A percentile compares a stretch with the other conserved stretches of the same genome.
These are phyloP conservation scores for Microchrysa polita DNA, from an alignment of 2,888 invertebrate genomes.

Conservation along the genomic window DNA sequence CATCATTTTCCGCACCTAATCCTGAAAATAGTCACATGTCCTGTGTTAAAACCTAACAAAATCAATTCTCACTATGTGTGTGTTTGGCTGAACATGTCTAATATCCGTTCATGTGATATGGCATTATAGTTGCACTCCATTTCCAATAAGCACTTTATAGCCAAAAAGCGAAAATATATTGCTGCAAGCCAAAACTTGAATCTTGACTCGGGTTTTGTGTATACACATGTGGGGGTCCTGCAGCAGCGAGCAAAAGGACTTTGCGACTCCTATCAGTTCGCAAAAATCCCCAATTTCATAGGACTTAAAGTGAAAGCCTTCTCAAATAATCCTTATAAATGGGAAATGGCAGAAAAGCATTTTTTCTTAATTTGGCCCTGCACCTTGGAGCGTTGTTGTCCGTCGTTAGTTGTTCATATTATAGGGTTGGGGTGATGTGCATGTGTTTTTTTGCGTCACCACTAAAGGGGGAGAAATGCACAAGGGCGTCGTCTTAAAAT, in stretches of 20 bases:
- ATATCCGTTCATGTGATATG: background rate
- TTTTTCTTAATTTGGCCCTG: constrained; percentile 45
- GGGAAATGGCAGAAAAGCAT: constrained; percentile 38
- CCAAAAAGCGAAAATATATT: constrained; percentile 40
- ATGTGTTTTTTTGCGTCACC: constrained; percentile 33
- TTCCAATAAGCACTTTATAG: constrained; percentile 39
- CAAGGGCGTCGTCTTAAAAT: constrained; percentile 27
- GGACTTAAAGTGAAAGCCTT: constrained; percentile 42
- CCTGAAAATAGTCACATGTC: constrained; percentile 24
- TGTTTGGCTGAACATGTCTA: background rate
- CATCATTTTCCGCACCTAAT: constrained; percentile 11
- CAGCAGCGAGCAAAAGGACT: constrained; percentile 21
- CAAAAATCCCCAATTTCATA: constrained; percentile 44
- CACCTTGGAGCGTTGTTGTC: constrained; percentile 26
- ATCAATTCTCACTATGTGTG: background rate
- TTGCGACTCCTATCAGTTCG: constrained; percentile 37
- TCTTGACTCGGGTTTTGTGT: background rate
- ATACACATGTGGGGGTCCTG: constrained; percentile 19
- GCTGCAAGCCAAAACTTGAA: constrained; percentile 4
- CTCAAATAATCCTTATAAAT: constrained; percentile 44
- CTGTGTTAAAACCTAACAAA: background rate
- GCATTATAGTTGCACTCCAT: constrained; percentile 11
- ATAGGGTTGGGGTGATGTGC: constrained; percentile 26
- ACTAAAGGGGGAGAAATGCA: constrained; percentile 25
- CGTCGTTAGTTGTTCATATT: background rate